Percentiles rank a stretch among this genome's conserved stretches.
Evolutionary conservation across 2,113 vertebrate species (phyloP).

Genomic region (Microcebus lehilahytsara): DNA sequence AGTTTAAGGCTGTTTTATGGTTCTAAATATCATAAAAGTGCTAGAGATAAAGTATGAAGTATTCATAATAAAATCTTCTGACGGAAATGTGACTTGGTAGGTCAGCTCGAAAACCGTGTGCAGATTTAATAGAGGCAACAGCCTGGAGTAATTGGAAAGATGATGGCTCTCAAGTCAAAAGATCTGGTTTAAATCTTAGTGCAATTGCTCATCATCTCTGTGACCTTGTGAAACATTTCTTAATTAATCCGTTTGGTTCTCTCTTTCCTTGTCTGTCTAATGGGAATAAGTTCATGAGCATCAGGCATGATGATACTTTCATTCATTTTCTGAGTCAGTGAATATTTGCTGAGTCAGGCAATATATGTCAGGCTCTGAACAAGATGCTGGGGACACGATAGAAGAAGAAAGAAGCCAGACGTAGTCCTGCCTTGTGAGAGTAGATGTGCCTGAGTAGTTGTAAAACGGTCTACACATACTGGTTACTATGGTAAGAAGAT

Average conservation of each 20-base stretch:
- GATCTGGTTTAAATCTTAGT: background rate
- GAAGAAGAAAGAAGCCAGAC: background rate
- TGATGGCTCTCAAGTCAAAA: background rate
- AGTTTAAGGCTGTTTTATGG: background rate
- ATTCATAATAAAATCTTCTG: background rate
- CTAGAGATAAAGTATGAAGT: background rate
- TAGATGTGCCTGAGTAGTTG: background rate
- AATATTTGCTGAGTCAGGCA: background rate
- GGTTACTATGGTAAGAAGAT: background rate
- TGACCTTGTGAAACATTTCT: background rate
- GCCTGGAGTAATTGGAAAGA: background rate
- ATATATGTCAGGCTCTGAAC: background rate
- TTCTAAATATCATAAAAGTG: background rate
- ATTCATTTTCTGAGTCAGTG: background rate
- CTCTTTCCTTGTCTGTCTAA: background rate
- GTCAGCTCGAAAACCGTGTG: background rate
- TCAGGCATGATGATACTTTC: background rate
- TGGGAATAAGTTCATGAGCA: background rate
- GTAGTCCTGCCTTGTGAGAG: too few relatives aligned
- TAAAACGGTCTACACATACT: background rate
- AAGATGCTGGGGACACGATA: rapidly evolving
- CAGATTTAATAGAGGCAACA: background rate
- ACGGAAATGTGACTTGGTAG: background rate
- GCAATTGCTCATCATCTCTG: background rate
- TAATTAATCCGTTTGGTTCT: background rate